Evolutionary conservation across 1,140 invertebrate species (phyloP), one percentile per base, ranked within the genome.

Genomic region (Andrena cerasifolii): DNA sequence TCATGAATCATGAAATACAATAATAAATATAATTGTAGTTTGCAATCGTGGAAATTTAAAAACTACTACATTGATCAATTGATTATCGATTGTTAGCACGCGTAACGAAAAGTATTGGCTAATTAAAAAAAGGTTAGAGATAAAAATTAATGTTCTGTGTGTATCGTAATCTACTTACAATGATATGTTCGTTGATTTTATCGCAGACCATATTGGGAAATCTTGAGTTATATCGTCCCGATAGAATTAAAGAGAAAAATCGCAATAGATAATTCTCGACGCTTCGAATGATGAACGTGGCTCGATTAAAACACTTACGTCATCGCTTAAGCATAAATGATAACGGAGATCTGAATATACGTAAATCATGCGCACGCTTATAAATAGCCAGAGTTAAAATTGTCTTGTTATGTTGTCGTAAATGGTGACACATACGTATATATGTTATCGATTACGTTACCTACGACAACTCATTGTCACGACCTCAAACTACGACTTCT

Each of bases 331-430:
- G 53, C 75, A 62, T 62, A 65, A 43, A 63, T 45, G 18, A 54
- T 65, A 79, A 79, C 40, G 18, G 36, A 33, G 40, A 45, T 59
- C 14, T 21, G 12, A 18, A 33, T 45, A 31, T 71, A 31, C 5
- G 14, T 47, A 73, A 63, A 28, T n/a, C 21, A 36, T n/a, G 21
- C 65, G 24, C 14, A 7, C 5, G 16, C 18, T 63, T 63, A 63
- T 36, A 28, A 33, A 73, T 73, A 73, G 43, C 45, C 33, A 49
- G 26, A 63, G 31, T 73, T 63, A 26, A 49, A 73, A 63, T 61
- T 63, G 28, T 51, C 28, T 21, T 18, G n/a, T 10, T 63, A 47
- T n/a, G 10, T 49, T 49, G 53, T 31, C 31, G 21, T 21, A 47
- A 59, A 4, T 45, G 31, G 3, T 31, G 26, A 24, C 28, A 45